Evolutionary conservation across 2,888 invertebrate genomes (phyloP).

Genomic region (Ceriagrion tenellum): DNA sequence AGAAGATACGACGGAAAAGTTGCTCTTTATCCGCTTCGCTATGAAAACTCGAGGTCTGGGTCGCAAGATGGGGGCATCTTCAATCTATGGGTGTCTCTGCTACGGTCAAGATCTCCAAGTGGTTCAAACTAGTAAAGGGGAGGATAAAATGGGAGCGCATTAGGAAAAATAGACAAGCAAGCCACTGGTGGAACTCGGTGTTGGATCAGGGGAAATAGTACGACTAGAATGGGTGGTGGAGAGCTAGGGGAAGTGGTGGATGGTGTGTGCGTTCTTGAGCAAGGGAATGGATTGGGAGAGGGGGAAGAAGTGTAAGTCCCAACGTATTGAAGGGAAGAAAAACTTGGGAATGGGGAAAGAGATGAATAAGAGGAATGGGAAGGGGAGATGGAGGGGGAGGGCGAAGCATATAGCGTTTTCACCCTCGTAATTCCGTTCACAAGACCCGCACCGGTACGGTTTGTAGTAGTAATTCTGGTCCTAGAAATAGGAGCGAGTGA

Average conservation of each 20-base stretch:
- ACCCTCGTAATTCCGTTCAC: neutral
- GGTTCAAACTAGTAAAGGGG: neutral
- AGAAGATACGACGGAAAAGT: neutral
- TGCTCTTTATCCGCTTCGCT: neutral
- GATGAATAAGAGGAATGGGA: neutral
- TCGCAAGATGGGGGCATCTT: neutral
- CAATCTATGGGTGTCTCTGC: neutral
- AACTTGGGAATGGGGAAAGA: neutral
- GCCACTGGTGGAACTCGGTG: neutral
- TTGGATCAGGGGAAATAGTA: neutral
- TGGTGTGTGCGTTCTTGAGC: neutral
- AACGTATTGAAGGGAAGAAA: neutral
- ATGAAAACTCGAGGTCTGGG: neutral
- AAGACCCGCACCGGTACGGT: neutral
- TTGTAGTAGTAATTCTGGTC: neutral
- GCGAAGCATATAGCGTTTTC: neutral
- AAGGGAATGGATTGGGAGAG: neutral
- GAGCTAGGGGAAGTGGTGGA: neutral
- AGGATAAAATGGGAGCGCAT: neutral
- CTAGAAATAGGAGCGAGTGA: neutral
- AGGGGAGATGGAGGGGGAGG: neutral
- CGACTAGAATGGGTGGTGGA: neutral
- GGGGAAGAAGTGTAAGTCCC: neutral
- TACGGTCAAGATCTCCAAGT: neutral
- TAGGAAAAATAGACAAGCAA: neutral